Base-by-base conservation (phyloP, 2,113 vertebrate species). In the Etheostoma spectabile region DNA sequence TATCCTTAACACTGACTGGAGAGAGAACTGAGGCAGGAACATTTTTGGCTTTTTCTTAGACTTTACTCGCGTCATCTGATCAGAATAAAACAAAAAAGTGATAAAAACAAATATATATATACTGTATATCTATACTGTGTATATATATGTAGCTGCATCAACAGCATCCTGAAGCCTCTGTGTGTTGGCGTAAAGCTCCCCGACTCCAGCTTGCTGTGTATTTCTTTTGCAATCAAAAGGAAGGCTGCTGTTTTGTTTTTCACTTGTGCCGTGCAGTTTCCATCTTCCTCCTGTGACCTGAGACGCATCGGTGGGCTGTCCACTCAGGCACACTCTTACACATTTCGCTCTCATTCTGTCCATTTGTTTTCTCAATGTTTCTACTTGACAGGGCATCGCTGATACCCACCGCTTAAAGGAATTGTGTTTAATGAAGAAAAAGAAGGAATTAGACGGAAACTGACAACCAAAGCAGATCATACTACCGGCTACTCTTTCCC, bases 181-280 rank as follows among this genome's bases (percentile, higher is more conserved):
- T 72, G 53, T 72, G 63, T 75, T 84, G 65, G 75, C 73, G 19
- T 82, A 49, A 42, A 70, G 45, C 22, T 46, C 16, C 66, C n/a
- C 15, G 72, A 77, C 46, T 74, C 67, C 53, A 77, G 68, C 64
- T 65, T 0, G 0, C 46, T 74, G 46, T 61, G 57, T 74, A 49
- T 63, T 35, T 78, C 35, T 30, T 42, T 74, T 21, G 60, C 62
- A 81, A 75, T 82, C 51, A 80, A 33, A 77, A 35, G 6, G 10
- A 56, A 82, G 42, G 16, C 60, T 74, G 70, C 63, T 79, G 71
- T 82, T 84, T 53, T 33, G n/a, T 64, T 87, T 78, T 74, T 83
- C 48, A 59, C 60, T 82, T 72, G 21, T 64, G 56, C 67, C 48
- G 53, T 78, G 51, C 68, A 68, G 38, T 86, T 85, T 84, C 77